Evolutionary conservation across 2,888 invertebrate species (phyloP).

Genomic region (Hipparchia semele): DNA sequence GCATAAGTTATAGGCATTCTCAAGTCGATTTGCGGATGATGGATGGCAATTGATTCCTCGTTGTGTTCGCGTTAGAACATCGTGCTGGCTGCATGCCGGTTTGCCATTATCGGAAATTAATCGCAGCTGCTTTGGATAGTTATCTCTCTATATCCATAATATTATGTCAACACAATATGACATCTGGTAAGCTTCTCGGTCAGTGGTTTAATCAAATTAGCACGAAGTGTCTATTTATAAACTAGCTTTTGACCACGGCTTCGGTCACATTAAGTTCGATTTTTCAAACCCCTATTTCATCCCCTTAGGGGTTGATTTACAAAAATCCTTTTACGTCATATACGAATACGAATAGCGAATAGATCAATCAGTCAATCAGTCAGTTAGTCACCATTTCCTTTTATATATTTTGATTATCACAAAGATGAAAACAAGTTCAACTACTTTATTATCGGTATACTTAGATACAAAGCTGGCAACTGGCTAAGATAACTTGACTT

Average conservation of each 20-base stretch:
- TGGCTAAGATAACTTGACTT: not conserved
- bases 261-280: no score
- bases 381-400: no score
- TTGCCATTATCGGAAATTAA: constrained; percentile 33
- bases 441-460: no score
- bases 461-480: no score
- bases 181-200: not conserved
- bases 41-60: constrained; percentile 28
- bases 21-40: constrained; percentile 29
- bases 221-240: not conserved
- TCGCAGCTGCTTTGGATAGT: constrained; percentile 8
- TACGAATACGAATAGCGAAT: not conserved
- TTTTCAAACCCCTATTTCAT: no score
- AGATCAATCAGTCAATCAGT: no score
- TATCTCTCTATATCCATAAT: not conserved
- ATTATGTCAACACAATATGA: not conserved
- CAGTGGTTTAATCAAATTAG: not conserved
- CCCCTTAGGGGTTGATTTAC: no score
- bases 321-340: no score
- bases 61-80: constrained; percentile 49
- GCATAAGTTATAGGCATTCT: constrained; percentile 3
- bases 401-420: no score
- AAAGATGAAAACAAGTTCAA: no score
- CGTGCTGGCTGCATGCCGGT: constrained; percentile 17
- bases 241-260: no score